Conservation (phyloP, 2,113 vertebrate species). For the Oxyura jamaicensis region DNA sequence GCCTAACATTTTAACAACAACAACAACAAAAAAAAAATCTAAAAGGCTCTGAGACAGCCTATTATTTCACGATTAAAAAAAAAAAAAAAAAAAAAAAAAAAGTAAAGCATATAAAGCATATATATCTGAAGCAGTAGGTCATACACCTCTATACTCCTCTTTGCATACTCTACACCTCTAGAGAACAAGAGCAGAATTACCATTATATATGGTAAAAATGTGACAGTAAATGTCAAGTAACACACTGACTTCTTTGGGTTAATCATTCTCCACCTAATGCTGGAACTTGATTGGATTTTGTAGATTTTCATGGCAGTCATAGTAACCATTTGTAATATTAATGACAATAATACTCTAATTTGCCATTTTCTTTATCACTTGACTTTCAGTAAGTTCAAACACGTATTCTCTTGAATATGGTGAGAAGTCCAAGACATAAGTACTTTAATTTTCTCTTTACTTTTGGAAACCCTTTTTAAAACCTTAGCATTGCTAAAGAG, state of each 20-base stretch:
- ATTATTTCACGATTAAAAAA: neutral
- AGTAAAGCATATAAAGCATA: neutral
- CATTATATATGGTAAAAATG: neutral
- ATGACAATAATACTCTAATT: neutral
- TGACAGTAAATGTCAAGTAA: neutral
- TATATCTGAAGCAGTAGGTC: rapidly evolving
- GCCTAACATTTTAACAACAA: too few species aligned
- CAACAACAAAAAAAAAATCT: too few species aligned
- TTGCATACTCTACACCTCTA: neutral
- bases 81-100: too few species aligned
- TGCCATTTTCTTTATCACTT: neutral
- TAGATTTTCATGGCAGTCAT: neutral
- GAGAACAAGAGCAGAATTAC: neutral
- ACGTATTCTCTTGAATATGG: neutral
- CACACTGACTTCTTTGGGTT: neutral
- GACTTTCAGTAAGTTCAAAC: neutral
- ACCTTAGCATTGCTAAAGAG: neutral
- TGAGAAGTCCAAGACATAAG: neutral
- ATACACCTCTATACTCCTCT: neutral
- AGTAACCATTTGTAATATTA: neutral
- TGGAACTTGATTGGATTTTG: neutral
- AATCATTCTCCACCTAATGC: neutral
- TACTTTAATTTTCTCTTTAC: neutral
- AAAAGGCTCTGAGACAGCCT: neutral
- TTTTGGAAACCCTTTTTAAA: neutral